Base-by-base conservation (phyloP, 2,888 invertebrate species). In the Therioaphis trifolii region DNA sequence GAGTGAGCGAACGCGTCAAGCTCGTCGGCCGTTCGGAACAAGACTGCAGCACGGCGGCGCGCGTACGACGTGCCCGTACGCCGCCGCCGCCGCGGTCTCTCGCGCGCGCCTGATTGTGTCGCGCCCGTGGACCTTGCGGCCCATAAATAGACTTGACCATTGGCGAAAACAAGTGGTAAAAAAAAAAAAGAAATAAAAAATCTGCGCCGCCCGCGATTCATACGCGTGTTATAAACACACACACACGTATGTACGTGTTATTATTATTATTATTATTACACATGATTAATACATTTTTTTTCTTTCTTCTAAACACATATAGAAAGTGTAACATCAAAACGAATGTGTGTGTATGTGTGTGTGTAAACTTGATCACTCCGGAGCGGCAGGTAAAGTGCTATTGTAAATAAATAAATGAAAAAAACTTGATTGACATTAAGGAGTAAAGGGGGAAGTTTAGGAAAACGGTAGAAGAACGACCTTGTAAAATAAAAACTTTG, bases 71-170 rank as follows among this genome's bases (percentile, higher is more conserved):
- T 40, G 5, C 12, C n/a, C 46, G 43, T 55, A 2, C 69, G 24
- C 43, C 43, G 49, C 58, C 43, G 43, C 49, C n/a, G 66, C 52
- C 15, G 29, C 69, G 24, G 71, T 21, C 35, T n/a, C n/a, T 43
- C 58, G 55, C 58, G 55, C 61, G 27, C 46, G 21, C 46, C 61
- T 29, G 77, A 14, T 49, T 35, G 11, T 35, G 78, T 68, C 24
- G 29, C 76, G n/a, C 4, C 49, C 46, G 5, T 29, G 49, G 11
- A 77, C 77, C 77, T 77, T 77, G 80, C 18, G 61, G 80, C 72
- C 80, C 80, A 82, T 82, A 82, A 82, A 82, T 82, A 82, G 80
- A 82, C 61, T 72, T 82, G 80, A 82, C 72, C 72, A 49, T 82
- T 71, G 49, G 71, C 69, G 55, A 52, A 69, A 43, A 24, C 4